Base-by-base conservation (phyloP, 64 coral and sea anemone species). In the Acropora tenuis region DNA sequence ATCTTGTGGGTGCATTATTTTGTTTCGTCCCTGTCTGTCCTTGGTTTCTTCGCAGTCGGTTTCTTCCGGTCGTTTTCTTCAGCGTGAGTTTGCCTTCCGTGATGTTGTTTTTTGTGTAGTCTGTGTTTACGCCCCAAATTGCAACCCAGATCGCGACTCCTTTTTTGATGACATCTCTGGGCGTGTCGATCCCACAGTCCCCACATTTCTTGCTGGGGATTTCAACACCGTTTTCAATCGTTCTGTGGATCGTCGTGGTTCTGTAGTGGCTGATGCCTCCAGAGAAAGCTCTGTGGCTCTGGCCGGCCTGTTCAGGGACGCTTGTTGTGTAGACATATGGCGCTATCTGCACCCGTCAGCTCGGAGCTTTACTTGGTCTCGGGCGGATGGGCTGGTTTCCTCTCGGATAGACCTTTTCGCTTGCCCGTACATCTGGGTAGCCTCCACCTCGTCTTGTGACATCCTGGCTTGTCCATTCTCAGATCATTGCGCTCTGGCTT, bases 321-420 rank as follows among this genome's bases (percentile, higher is more conserved):
- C 50, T 10, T 89, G 73, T 46, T 47, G 45, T 6, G 19, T 89
- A 3, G 87, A 89, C 9, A 4, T 78, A 8, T 89, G 87, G 87
- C 74, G 73, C 1, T 6, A 19, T 1, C 0, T 8, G 8, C 48
- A 89, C 45, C 87, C 87, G 1, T 17, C 18, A 0, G 1, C 1
- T 6, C 1, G 0, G 1, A 4, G 73, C 17, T 89, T 78, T 18
- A 3, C 87, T 1, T 89, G 87, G 87, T 61, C 13, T 0, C 60
- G 48, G 3, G 8, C 11, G 1, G 16, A 76, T 61, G 15, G 20
- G 3, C 1, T 52, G 5, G 8, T 89, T 0, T 2, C 87, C 16
- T 89, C 87, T 11, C 87, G 88, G 41, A 90, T 90, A 16, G 88
- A 90, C 48, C 69, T 43, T 9, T 40, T 84, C 19, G 77, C 5